Base-by-base conservation (phyloP, 2,888 invertebrate species). In the Carpatolechia fugitivella region DNA sequence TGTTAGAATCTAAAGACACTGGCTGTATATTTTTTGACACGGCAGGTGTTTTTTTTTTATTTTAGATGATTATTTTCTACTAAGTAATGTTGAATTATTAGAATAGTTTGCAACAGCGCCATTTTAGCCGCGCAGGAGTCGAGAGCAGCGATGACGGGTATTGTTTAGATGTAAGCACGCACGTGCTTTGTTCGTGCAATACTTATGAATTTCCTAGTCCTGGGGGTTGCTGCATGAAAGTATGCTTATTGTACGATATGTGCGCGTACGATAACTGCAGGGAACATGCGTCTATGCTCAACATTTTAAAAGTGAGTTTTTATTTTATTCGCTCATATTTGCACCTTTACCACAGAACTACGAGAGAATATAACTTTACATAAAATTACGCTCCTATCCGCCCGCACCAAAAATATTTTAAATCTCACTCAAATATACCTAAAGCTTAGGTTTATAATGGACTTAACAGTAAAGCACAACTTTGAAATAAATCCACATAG, bases 101-200 rank as follows among this genome's bases (percentile, higher is more conserved):
- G n/a, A n/a, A n/a, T n/a, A n/a, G n/a, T n/a, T n/a, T n/a, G n/a
- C n/a, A n/a, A n/a, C n/a, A 65, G 84, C 83, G 67, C 50, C 76
- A 82, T 85, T 71, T 86, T 87, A 85, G 58, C 61, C 64, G 60
- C 68, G 60, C 60, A 66, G 41, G 74, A 70, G 79, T 82, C 85
- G 85, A 78, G 77, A 84, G 79, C 70, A 70, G 82, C 78, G 76
- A 82, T 84, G 85, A 76, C 77, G 80, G 72, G 80, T 76, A 85
- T 86, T 87, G 86, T 87, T 85, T 80, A 80, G 76, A 78, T 76
- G 79, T 78, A 80, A 81, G 85, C 78, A 81, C 80, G 83, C 82
- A 82, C 80, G 74, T 79, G 72, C 80, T 80, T 83, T 85, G 85
- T 87, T 74, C 77, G 71, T 68, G 80, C 78, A 79, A 82, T 86